These are phyloP conservation scores for Numenius arquata DNA, from an alignment of 2,113 vertebrate genomes.

Conservation along the genomic window DNA sequence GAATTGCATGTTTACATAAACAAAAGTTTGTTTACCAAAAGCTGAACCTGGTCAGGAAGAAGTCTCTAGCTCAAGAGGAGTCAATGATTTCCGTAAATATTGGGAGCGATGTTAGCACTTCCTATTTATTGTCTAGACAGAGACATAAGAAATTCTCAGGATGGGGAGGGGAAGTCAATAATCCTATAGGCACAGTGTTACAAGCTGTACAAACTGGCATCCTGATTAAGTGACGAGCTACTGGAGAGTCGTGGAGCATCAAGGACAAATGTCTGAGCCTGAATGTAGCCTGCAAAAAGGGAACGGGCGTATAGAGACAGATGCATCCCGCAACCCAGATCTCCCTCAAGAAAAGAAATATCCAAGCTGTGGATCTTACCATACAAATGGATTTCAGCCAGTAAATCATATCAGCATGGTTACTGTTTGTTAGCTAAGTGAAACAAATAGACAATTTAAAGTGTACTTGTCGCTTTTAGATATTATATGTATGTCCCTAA, in stretches of 20 bases:
- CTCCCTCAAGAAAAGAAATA: not conserved
- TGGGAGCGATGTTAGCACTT: accelerated
- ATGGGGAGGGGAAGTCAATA: not conserved
- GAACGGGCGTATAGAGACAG: not conserved
- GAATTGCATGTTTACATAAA: not conserved
- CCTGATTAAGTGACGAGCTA: not conserved
- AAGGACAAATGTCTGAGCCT: not conserved
- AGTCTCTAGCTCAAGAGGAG: not conserved
- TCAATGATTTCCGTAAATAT: not conserved
- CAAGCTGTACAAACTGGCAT: not conserved
- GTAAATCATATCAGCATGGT: not conserved
- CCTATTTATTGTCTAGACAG: not conserved
- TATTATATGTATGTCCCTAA: not conserved
- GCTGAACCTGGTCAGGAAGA: not conserved
- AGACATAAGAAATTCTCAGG: not conserved
- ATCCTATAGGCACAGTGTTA: not conserved
- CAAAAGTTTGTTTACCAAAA: not conserved
- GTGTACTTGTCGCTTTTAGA: not conserved
- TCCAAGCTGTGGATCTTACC: not conserved
- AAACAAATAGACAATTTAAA: not conserved
- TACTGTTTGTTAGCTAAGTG: not conserved
- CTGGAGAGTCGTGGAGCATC: not conserved
- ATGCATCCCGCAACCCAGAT: not conserved
- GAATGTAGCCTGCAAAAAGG: not conserved
- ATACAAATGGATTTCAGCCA: not conserved